Evolutionary conservation across 2,113 vertebrate species (phyloP), one percentile per base, ranked within the genome.

Genomic region (Ammodytes marinus): DNA sequence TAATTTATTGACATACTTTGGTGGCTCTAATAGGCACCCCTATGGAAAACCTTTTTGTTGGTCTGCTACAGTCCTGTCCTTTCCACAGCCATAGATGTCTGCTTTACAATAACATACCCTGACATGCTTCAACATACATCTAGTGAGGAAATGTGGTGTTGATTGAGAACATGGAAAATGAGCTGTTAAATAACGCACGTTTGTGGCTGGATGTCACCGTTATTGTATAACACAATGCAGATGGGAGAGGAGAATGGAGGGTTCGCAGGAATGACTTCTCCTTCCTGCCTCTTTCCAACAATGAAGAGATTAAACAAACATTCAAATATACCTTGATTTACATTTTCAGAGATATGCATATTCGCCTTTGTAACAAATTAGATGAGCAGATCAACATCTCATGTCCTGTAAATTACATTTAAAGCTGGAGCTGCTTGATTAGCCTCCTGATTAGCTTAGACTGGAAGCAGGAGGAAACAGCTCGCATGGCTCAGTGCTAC

Each of bases 41-140:
- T 79, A 53, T 86, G 77, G 75, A 79, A 76, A 65, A 47, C 73
- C 10, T 84, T 77, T 74, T 87, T 59, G 57, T 37, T 19, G 13
- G 17, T 75, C 50, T 39, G 63, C 47, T 66, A 17, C 63, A 55
- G 47, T 37, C 11, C 43, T 60, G 68, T 68, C 70, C 10, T 50
- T 1, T 35, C 40, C 53, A 10, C 66, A 40, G n/a, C 57, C 66
- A 13, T 73, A 5, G 45, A 9, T 35, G 54, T 60, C 65, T 58
- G 46, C 59, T 79, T 92, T 84, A 83, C 81, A 89, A 84, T 89
- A 89, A 90, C 84, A 86, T 65, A 49, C 19, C 8, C 45, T 90
- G 87, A 87, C 87, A 77, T 83, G 82, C 91, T 89, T 74, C 78
- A 80, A 80, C 77, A 81, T 80, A 63, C 60, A 79, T 72, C 52